These are phyloP conservation scores for Tangachromis dhanisi DNA, from an alignment of 2,113 vertebrate species.

Conservation along the genomic window DNA sequence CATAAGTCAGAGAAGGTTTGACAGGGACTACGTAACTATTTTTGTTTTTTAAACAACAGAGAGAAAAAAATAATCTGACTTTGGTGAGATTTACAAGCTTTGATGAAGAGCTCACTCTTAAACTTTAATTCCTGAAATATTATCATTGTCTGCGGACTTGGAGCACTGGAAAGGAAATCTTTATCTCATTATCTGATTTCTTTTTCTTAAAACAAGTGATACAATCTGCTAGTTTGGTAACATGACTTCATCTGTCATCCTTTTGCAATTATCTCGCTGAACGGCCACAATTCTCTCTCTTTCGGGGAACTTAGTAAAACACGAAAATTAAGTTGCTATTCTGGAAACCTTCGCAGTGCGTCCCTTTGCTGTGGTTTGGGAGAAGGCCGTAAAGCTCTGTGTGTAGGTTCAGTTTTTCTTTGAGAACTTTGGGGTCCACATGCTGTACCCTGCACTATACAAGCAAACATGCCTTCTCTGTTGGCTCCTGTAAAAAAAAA, in stretches of 20 bases:
- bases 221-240: not conserved
- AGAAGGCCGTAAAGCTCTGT: constrained; percentile 15
- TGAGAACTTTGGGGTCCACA: constrained; percentile 55
- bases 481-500: constrained; percentile 34
- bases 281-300: not conserved
- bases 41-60: not conserved
- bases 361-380: constrained; percentile 6
- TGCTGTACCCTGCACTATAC: constrained; percentile 44
- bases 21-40: not conserved
- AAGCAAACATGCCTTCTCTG: constrained; percentile 46
- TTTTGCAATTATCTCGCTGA: not conserved
- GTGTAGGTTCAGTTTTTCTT: constrained; percentile 38
- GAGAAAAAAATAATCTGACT: not conserved
- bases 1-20: not conserved
- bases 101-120: not conserved
- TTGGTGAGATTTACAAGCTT: not conserved
- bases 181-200: not conserved
- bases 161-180: not conserved
- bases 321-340: not conserved
- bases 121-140: not conserved
- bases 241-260: not conserved
- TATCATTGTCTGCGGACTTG: not conserved
- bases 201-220: not conserved
- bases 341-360: not conserved
- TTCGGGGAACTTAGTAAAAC: not conserved